Percentiles rank a stretch among this genome's conserved stretches.
Evolutionary conservation across 1,140 invertebrate genomes (phyloP).

Genomic region (Pseudomyrmex pallidus): DNA sequence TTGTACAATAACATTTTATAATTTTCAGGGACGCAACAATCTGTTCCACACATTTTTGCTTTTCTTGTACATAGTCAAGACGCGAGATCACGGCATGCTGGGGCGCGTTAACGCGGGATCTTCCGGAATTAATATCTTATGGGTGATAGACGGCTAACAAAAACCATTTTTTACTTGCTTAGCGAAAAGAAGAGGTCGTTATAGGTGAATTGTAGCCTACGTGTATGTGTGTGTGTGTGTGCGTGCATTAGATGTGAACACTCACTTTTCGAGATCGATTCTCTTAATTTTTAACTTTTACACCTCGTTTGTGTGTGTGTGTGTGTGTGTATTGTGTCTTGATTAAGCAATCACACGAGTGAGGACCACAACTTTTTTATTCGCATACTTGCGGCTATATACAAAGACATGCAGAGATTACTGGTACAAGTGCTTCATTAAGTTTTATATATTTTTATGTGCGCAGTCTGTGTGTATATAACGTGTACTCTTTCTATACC

Average conservation of each 20-base stretch:
- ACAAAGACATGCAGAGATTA: conserved; percentile 76
- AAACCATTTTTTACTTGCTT: not conserved
- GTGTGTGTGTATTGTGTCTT: too few species aligned
- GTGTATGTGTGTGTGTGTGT: too few species aligned
- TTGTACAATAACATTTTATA: conserved; percentile 2
- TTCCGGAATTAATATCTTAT: conserved; percentile 92
- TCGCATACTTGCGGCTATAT: conserved; percentile 77
- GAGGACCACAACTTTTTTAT: conserved; percentile 71
- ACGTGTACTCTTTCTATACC: conserved; percentile 5
- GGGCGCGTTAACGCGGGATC: conserved; percentile 91
- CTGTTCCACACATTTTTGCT: conserved; percentile 92
- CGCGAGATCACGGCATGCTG: conserved; percentile 91
- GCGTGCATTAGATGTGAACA: too few species aligned
- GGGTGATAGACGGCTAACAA: conserved; percentile 88
- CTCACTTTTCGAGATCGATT: too few species aligned
- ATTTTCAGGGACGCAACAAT: conserved; percentile 91
- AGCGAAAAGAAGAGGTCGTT: not conserved
- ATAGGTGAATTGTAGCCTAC: not conserved
- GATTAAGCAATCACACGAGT: conserved; percentile 29
- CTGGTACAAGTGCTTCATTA: conserved; percentile 53
- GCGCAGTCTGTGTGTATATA: conserved; percentile 12
- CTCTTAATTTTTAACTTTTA: not conserved
- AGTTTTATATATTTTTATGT: conserved; percentile 49
- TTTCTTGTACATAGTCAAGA: conserved; percentile 91
- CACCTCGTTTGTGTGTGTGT: not conserved